Base-by-base conservation (phyloP, 2,888 invertebrate genomes). In the Caenorhabditis sp. region DNA sequence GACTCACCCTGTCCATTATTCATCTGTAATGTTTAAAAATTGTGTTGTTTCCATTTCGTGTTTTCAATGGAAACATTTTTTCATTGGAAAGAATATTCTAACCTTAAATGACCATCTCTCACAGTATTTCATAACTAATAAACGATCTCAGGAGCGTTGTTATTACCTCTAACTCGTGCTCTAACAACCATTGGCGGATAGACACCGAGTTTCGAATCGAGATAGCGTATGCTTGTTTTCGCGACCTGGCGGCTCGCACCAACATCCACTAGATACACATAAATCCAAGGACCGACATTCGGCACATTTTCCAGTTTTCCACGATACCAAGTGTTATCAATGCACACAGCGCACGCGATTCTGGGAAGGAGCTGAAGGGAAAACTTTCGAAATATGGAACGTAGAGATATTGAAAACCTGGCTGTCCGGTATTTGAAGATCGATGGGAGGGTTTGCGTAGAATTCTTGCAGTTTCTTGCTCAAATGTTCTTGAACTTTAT, bases 181-280 rank as follows among this genome's bases (percentile, higher is more conserved):
- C 35, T 56, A 12, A 74, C 56, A 10, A 69, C 63, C 69, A 82
- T 56, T 28, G 73, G 82, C 10, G 82, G 82, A 22, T 74, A 66
- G 38, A 68, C 61, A 5, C 82, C 82, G 54, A 82, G 79, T 26
- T 16, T 49, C 14, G 38, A 22, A 12, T 35, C 19, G 0, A 82
- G 74, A 10, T 22, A 22, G 8, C 74, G 59, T 5, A 82, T 8
- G 16, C 79, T 47, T 14, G 12, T 5, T 28, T 51, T 68, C 6
- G 28, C 14, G 0, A 77, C 61, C 16, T 73, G 63, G 1, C 59
- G 76, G 12, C 8, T 28, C 31, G 16, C 24, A 51, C 82, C 82
- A 7, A 44, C 12, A 22, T 82, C 82, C 10, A 77, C 70, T 12
- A 77, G 51, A 19, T 61, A 56, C 26, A 75, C 81, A 38, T 75